These are phyloP conservation scores for Rotaria socialis DNA, from an alignment of 2,888 invertebrate genomes.

Conservation along the genomic window DNA sequence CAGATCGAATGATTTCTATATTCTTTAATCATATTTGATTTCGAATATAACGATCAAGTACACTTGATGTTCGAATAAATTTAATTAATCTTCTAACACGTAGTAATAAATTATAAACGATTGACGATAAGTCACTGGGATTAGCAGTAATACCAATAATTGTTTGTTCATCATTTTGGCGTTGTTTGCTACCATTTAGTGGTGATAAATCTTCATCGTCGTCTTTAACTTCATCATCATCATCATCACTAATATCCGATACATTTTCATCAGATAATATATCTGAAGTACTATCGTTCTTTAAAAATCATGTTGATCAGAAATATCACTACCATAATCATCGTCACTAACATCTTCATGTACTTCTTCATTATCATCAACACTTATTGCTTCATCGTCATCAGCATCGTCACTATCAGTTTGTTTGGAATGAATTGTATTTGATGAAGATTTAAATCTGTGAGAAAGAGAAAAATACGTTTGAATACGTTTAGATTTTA, in stretches of 20 bases:
- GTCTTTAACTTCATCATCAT: neutral
- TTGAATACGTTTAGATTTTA: too few species aligned
- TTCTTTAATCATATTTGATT: neutral
- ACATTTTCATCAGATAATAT: neutral
- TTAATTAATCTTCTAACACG: too few species aligned
- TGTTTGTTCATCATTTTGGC: neutral
- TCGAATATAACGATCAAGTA: neutral
- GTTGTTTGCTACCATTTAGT: neutral
- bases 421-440: neutral
- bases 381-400: neutral
- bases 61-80: too few species aligned
- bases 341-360: neutral
- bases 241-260: neutral
- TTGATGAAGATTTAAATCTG: neutral
- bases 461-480: too few species aligned
- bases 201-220: neutral
- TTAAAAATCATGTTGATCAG: rapidly evolving
- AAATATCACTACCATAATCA: too few species aligned
- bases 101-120: too few species aligned
- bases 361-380: neutral
- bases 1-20: neutral
- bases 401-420: neutral
- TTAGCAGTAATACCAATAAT: neutral
- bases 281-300: neutral
- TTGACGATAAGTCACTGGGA: too few species aligned